These are phyloP conservation scores for Rhineura floridana DNA, from an alignment of 2,113 vertebrate genomes.

Conservation along the genomic window DNA sequence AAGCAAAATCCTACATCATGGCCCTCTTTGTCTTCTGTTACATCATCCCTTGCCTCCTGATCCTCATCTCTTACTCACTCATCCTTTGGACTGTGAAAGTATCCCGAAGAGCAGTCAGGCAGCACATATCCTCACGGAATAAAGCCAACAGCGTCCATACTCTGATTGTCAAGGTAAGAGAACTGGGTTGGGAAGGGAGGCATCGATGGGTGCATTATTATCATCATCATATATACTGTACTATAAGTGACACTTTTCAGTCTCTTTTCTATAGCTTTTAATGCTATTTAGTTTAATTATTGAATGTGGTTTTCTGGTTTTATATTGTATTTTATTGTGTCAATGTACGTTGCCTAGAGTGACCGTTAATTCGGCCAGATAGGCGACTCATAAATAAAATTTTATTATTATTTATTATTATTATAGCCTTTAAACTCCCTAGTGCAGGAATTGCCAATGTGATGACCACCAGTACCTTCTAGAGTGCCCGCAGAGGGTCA, in stretches of 20 bases:
- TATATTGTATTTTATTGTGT: too few relatives aligned
- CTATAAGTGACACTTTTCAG: neutral
- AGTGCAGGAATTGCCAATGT: too few relatives aligned
- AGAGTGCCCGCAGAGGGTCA: too few relatives aligned
- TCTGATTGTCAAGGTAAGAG: slow-evolving; percentile 80
- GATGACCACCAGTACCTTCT: too few relatives aligned
- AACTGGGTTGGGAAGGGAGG: accelerated
- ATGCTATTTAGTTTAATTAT: too few relatives aligned
- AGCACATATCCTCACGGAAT: slow-evolving; percentile 77
- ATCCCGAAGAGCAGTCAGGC: slow-evolving; percentile 78
- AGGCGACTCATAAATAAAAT: too few relatives aligned
- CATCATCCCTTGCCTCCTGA: slow-evolving; percentile 82
- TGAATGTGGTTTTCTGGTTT: too few relatives aligned
- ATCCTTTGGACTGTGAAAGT: slow-evolving; percentile 79
- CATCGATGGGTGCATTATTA: neutral
- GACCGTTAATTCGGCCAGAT: too few relatives aligned
- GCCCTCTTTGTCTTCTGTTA: slow-evolving; percentile 87
- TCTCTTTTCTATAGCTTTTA: too few relatives aligned
- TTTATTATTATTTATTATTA: too few relatives aligned
- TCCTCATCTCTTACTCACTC: slow-evolving; percentile 81
- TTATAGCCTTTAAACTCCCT: neutral
- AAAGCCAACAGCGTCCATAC: slow-evolving; percentile 73
- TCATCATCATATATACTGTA: neutral
- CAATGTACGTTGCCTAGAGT: too few relatives aligned
- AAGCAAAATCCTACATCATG: slow-evolving; percentile 82